These are phyloP conservation scores for Paracyclopina nana DNA, from an alignment of 1,140 invertebrate species.

Conservation along the genomic window DNA sequence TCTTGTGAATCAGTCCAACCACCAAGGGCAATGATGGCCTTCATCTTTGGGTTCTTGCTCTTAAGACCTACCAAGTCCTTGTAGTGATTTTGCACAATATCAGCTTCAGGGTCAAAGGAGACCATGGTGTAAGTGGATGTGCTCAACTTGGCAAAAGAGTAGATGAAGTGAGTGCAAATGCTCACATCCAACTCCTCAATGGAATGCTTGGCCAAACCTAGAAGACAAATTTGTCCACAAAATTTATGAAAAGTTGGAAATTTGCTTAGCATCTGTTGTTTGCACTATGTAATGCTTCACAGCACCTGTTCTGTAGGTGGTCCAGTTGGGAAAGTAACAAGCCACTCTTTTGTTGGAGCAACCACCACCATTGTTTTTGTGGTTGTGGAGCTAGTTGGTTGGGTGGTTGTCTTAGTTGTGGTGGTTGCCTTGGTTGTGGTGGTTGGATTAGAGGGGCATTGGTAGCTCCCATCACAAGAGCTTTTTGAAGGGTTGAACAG, in stretches of 20 bases:
- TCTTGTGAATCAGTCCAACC: constrained; percentile 22
- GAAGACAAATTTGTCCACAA: too few relatives aligned
- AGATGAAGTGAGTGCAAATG: constrained; percentile 31
- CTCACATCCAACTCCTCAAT: constrained; percentile 25
- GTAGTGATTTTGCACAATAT: neutral
- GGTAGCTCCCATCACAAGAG: too few relatives aligned
- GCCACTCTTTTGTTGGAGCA: too few relatives aligned
- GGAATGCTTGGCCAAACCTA: too few relatives aligned
- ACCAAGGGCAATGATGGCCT: constrained; percentile 23
- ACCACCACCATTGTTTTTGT: too few relatives aligned
- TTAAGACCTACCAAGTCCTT: neutral
- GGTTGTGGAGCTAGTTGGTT: too few relatives aligned
- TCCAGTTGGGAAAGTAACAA: constrained; percentile 9
- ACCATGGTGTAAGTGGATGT: neutral
- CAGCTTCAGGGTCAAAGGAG: neutral
- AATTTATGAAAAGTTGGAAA: too few relatives aligned
- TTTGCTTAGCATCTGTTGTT: too few relatives aligned
- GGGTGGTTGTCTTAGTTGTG: too few relatives aligned
- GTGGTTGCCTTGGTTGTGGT: too few relatives aligned
- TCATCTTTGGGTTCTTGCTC: constrained; percentile 18
- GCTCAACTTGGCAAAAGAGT: constrained; percentile 29
- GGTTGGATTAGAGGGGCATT: too few relatives aligned
- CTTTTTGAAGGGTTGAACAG: too few relatives aligned
- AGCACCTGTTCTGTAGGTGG: neutral
- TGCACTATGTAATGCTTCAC: constrained; percentile 19